Base-by-base conservation (phyloP, 2,888 invertebrate species). In the Thera britannica region DNA sequence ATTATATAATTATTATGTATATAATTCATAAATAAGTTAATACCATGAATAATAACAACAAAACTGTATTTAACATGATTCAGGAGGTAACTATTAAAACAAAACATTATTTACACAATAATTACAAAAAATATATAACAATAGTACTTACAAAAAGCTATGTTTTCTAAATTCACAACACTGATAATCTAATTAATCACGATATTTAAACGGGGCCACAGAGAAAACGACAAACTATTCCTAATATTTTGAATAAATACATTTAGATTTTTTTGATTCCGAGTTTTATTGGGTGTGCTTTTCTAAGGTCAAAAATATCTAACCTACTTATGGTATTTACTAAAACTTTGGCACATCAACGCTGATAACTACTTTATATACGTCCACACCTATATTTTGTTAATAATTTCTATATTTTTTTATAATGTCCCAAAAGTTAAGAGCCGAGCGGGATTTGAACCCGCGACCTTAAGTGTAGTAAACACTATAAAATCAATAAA, bases 91-190 rank as follows among this genome's bases (percentile, higher is more conserved):
- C 48, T 36, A 6, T 48, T 8, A 46, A 44, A 48, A 7, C 11
- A 46, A 74, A 34, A 61, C 34, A 6, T 59, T 52, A 68, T 71
- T 64, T 72, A 72, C 67, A 72, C 8, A 59, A 38, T 54, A 48
- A 38, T 6, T 59, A 60, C 5, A 68, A 57, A 52, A 7, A 63
- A 59, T 23, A 34, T 58, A 60, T 63, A 23, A 51, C 57, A 49
- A 8, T 23, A 41, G 58, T 8, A 58, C 48, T 60, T 73, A 72
- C 35, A 62, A 62, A 68, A 59, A 75, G 75, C 62, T 72, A 75
- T 74, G 73, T 74, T 68, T 74, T 78, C 65, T 67, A 82, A 84
- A 82, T 77, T 88, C 87, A 89, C 88, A 88, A 88, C 88, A 87
- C 85, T 82, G 80, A 86, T 78, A 79, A 79, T 78, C 86, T 78